Conservation (phyloP, 2,797 vertebrate genomes). For the Dendrocincla fuliginosa region DNA sequence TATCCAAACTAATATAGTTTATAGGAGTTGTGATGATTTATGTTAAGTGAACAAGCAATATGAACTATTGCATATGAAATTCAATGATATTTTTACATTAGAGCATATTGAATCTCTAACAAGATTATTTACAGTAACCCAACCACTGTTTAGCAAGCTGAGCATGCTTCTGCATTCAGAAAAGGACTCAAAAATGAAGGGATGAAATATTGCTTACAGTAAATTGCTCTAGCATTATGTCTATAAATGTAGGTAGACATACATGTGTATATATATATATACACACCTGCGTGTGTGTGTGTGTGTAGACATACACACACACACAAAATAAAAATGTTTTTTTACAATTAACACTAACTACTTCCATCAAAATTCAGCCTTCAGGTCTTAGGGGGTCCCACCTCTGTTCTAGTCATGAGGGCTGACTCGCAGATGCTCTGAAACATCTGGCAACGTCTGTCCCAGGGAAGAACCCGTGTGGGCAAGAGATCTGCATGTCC, state of each 20-base stretch:
- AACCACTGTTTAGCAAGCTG: not conserved
- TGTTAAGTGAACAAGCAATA: not conserved
- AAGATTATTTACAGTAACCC: not conserved
- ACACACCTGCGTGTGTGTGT: fast-evolving
- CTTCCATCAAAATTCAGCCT: not conserved
- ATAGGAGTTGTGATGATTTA: not conserved
- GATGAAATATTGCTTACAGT: not conserved
- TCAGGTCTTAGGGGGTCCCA: not conserved
- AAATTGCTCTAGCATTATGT: not conserved
- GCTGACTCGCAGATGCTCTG: not conserved
- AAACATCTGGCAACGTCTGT: not conserved
- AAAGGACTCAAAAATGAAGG: not conserved
- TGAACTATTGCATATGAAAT: not conserved
- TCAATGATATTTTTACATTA: not conserved
- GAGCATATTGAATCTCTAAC: not conserved
- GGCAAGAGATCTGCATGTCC: not conserved
- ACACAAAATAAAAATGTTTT: not conserved
- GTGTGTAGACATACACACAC: fast-evolving
- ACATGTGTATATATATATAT: fast-evolving
- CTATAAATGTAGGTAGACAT: not conserved
- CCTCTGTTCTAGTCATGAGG: not conserved
- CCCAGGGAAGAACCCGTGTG: fast-evolving
- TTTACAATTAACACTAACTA: not conserved
- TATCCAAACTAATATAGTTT: not conserved
- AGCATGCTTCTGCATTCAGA: not conserved